Conservation (phyloP, 2,113 vertebrate genomes). For the Cepphus grylle region DNA sequence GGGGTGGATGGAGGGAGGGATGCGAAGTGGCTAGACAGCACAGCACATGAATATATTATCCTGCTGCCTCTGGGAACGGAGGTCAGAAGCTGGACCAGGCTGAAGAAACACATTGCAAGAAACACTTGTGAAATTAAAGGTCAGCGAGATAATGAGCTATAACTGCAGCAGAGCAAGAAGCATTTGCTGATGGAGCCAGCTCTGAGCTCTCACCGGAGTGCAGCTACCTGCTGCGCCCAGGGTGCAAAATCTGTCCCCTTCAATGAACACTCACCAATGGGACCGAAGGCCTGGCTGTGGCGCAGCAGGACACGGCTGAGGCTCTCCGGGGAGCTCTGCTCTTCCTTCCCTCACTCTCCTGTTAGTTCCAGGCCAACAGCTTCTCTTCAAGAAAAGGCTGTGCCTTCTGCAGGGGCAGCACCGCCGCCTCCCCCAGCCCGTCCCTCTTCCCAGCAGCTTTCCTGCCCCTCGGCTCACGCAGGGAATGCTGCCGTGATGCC, state of each 20-base stretch:
- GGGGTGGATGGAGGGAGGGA: background rate
- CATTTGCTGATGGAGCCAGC: background rate
- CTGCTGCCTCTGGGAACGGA: background rate
- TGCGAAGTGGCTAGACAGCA: background rate
- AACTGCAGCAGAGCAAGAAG: background rate
- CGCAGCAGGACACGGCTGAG: background rate
- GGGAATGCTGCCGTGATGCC: background rate
- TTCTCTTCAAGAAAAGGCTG: background rate
- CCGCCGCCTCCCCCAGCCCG: rapidly evolving
- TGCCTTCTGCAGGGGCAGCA: background rate
- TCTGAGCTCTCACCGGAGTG: background rate
- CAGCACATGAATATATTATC: slow-evolving; percentile 9
- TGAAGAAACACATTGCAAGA: background rate
- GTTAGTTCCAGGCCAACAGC: background rate
- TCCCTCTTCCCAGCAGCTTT: rapidly evolving
- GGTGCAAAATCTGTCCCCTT: background rate
- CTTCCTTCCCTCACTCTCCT: rapidly evolving
- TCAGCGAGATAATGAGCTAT: background rate
- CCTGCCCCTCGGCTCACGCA: rapidly evolving
- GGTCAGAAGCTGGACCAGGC: background rate
- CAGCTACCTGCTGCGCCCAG: background rate
- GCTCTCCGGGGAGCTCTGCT: background rate
- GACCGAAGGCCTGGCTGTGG: background rate
- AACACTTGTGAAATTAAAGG: background rate
- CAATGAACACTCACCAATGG: rapidly evolving